Percentiles rank a stretch among this genome's conserved stretches.
Conservation (phyloP, 1,140 invertebrate species). For the Tetragnatha versicolor region DNA sequence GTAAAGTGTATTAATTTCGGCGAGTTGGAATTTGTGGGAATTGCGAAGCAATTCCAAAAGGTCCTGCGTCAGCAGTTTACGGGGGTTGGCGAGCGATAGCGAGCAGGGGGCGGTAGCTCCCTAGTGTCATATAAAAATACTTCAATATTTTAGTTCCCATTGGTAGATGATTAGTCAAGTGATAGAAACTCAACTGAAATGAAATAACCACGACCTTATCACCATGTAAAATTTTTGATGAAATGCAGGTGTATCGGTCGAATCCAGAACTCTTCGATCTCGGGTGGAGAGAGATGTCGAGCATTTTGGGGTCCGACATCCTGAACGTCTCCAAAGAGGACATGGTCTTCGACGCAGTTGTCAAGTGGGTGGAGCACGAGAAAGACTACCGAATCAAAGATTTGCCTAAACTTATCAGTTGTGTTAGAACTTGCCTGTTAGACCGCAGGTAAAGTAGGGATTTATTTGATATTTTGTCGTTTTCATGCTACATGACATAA, state of each 20-base stretch:
- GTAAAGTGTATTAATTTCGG: too few species aligned
- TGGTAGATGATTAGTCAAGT: too few species aligned
- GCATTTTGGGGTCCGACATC: conserved; percentile 71
- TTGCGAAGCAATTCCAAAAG: too few species aligned
- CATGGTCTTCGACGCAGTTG: conserved; percentile 72
- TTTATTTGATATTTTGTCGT: background rate
- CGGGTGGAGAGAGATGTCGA: conserved; percentile 39
- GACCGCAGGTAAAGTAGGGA: conserved; percentile 66
- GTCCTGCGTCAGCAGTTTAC: too few species aligned
- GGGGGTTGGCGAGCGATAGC: too few species aligned
- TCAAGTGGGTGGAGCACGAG: conserved; percentile 71
- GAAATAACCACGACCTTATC: too few species aligned
- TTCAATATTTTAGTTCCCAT: too few species aligned
- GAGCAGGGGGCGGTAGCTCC: too few species aligned
- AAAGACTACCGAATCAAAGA: conserved; percentile 66
- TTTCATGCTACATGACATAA: background rate
- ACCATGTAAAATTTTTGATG: background rate
- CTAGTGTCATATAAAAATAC: too few species aligned
- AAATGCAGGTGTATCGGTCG: background rate
- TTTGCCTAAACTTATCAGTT: conserved; percentile 71
- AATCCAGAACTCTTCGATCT: background rate
- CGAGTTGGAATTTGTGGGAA: too few species aligned
- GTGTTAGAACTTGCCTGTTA: conserved; percentile 74
- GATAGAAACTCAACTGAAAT: too few species aligned
- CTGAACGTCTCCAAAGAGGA: conserved; percentile 76